These are phyloP conservation scores for Stenopsyche tienmushanensis DNA, from an alignment of 1,140 invertebrate genomes.

Conservation along the genomic window DNA sequence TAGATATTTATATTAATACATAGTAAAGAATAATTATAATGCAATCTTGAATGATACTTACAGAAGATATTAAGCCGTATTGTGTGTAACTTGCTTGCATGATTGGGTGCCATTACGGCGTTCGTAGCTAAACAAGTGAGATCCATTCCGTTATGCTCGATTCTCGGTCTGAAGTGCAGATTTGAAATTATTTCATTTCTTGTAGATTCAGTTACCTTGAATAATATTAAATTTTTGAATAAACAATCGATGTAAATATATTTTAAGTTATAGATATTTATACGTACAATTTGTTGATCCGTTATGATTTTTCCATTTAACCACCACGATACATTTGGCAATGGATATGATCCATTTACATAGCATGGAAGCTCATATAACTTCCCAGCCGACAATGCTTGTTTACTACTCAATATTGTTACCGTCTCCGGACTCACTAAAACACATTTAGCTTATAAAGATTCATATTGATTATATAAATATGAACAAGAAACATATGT, in stretches of 20 bases:
- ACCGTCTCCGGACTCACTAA: conserved; percentile 76
- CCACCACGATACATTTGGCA: conserved; percentile 80
- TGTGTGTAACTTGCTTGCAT: conserved; percentile 71
- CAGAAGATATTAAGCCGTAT: conserved; percentile 84
- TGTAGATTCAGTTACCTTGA: conserved; percentile 31
- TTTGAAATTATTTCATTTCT: conserved; percentile 65
- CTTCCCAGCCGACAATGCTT: conserved; percentile 74
- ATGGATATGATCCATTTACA: conserved; percentile 74
- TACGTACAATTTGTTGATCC: conserved; percentile 37
- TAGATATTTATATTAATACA: background rate
- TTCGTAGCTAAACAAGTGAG: conserved; percentile 84
- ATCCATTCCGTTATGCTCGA: conserved; percentile 73
- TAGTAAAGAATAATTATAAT: background rate
- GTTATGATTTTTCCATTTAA: conserved; percentile 60
- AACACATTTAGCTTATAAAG: conserved; percentile 30
- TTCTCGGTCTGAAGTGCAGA: conserved; percentile 70
- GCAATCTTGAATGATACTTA: conserved; percentile 57
- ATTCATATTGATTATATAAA: too few relatives aligned
- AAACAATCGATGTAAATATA: background rate
- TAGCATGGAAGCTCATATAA: conserved; percentile 75
- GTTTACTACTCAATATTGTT: conserved; percentile 70
- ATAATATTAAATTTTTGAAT: background rate
- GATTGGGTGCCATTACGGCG: conserved; percentile 61
- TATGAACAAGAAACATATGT: background rate
- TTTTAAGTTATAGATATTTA: background rate